phyloP scores from a whole-genome alignment of 2,888 invertebrate genomes.

The Choreutis nemorana region DNA sequence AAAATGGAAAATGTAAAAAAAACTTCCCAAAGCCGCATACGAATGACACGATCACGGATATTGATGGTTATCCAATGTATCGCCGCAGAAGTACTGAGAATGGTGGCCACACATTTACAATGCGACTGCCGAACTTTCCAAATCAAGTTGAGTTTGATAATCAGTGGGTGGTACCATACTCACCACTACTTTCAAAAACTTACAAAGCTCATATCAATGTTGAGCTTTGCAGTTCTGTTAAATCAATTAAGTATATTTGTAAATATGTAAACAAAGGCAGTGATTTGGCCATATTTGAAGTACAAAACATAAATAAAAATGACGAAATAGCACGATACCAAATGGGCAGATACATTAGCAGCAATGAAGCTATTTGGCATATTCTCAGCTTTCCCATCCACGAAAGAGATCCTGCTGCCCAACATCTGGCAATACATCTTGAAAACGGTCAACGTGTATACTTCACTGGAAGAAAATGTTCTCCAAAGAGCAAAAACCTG shows the following conservation, averaged over 20 bases:
- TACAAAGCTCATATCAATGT: slow-evolving; percentile 11
- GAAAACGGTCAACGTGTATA: slow-evolving; percentile 10
- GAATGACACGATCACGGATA: slow-evolving; percentile 11
- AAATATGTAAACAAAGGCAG: slow-evolving; percentile 31
- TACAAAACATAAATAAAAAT: slow-evolving; percentile 6
- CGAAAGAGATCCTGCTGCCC: slow-evolving; percentile 12
- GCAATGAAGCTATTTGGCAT: slow-evolving; percentile 10
- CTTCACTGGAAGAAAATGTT: neutral
- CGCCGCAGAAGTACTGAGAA: slow-evolving; percentile 12
- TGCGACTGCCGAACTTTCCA: slow-evolving; percentile 9
- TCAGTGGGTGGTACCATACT: slow-evolving; percentile 14
- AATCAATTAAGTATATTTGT: slow-evolving; percentile 11
- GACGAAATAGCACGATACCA: slow-evolving; percentile 9
- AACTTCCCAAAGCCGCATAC: slow-evolving; percentile 7
- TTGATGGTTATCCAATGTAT: slow-evolving; percentile 11
- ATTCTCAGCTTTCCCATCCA: slow-evolving; percentile 11
- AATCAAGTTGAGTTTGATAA: slow-evolving; percentile 12
- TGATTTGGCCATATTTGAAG: slow-evolving; percentile 10
- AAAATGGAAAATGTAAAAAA: slow-evolving; percentile 20
- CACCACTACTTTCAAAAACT: slow-evolving; percentile 10
- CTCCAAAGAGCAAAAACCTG: neutral
- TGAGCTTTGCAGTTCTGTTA: slow-evolving; percentile 9
- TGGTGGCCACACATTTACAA: slow-evolving; percentile 9
- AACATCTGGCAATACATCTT: slow-evolving; percentile 11
- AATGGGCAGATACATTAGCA: slow-evolving; percentile 8